phyloP scores from a whole-genome alignment of 2,888 invertebrate species.

The Atethmia centrago region DNA sequence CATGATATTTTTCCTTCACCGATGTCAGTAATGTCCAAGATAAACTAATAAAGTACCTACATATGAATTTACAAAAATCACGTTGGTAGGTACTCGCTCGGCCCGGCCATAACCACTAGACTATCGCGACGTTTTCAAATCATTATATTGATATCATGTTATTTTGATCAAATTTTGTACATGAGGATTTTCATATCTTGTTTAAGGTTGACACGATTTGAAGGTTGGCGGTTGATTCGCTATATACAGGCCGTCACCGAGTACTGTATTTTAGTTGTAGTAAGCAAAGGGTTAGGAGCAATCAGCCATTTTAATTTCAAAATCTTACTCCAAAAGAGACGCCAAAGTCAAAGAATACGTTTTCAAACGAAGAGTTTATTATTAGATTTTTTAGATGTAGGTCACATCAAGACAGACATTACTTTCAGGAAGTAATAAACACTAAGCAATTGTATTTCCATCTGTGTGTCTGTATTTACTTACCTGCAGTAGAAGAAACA shows the following conservation, averaged over 20 bases:
- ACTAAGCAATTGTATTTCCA: background rate
- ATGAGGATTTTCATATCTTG: background rate
- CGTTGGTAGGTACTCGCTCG: too few relatives aligned
- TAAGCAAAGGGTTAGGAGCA: background rate
- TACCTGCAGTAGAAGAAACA: conserved; percentile 6
- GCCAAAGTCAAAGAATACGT: background rate
- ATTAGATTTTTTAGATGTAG: background rate
- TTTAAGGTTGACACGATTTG: background rate
- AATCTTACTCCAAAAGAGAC: background rate
- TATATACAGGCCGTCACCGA: too few relatives aligned
- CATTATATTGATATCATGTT: background rate
- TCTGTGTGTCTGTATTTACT: background rate
- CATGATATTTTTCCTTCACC: background rate
- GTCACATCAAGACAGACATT: too few relatives aligned
- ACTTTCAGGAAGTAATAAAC: background rate
- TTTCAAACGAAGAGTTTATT: background rate
- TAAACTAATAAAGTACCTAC: background rate
- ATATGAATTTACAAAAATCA: background rate
- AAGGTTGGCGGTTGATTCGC: background rate
- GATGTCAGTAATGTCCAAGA: background rate
- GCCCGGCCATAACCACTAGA: background rate
- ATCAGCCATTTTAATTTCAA: background rate
- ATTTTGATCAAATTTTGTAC: background rate
- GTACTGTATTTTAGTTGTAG: background rate
- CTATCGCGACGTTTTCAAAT: background rate